These are phyloP conservation scores for Argyrosomus japonicus DNA, from an alignment of 2,113 vertebrate species.

Conservation along the genomic window DNA sequence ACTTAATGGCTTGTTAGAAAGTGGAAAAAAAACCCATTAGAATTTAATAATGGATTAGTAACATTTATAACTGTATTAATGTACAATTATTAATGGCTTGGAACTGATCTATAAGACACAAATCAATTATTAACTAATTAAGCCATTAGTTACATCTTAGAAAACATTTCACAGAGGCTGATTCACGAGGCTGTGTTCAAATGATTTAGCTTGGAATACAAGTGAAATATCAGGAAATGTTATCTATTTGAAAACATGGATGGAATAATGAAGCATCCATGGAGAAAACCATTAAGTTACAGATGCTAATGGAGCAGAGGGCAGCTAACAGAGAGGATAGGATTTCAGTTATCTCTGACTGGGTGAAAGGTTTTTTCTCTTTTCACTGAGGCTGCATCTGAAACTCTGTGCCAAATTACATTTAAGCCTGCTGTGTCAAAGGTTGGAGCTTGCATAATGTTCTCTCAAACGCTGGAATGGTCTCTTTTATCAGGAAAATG, in stretches of 20 bases:
- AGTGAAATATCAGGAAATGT: neutral
- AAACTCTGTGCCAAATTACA: slow-evolving; percentile 62
- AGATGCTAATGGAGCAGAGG: slow-evolving; percentile 1
- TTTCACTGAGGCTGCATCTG: slow-evolving; percentile 21
- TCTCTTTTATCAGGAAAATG: slow-evolving; percentile 52
- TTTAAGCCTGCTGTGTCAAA: slow-evolving; percentile 57
- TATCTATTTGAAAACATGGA: neutral
- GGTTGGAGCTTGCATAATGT: slow-evolving; percentile 60
- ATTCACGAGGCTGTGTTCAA: neutral
- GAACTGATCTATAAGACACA: neutral
- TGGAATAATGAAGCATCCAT: neutral
- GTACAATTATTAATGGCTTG: neutral
- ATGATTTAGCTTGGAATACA: neutral
- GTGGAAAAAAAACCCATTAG: neutral
- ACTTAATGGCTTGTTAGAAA: neutral
- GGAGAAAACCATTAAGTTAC: neutral
- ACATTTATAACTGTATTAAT: neutral
- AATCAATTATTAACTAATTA: neutral
- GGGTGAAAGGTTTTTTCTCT: slow-evolving; percentile 33
- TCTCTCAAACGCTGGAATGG: slow-evolving; percentile 42
- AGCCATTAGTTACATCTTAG: neutral
- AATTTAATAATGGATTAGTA: neutral
- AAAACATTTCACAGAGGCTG: neutral
- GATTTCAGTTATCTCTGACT: slow-evolving; percentile 10
- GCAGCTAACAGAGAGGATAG: neutral